Percentiles rank a stretch among this genome's conserved stretches.
Evolutionary conservation across 1,140 invertebrate genomes (phyloP).

Genomic region (Neuroterus valhalla): DNA sequence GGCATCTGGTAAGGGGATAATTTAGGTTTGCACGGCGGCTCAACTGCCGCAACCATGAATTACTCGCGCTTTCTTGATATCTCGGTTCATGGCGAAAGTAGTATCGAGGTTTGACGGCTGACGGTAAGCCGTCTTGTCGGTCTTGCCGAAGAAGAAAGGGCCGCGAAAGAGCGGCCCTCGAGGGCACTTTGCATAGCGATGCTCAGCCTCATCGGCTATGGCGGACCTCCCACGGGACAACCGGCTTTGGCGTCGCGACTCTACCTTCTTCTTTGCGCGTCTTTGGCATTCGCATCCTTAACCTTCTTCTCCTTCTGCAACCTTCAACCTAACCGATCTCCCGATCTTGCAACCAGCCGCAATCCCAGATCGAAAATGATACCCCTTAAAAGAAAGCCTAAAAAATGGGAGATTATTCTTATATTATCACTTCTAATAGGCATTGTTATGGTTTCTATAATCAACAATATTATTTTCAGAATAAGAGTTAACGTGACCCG

Average conservation of each 20-base stretch:
- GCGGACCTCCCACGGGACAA: conserved; percentile 67
- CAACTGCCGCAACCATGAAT: conserved; percentile 50
- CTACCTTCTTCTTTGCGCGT: conserved; percentile 49
- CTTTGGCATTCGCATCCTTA: conserved; percentile 41
- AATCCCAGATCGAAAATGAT: conserved; percentile 12
- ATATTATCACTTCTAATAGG: too few species aligned
- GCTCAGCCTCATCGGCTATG: conserved; percentile 63
- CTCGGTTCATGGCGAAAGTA: conserved; percentile 51
- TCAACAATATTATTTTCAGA: too few species aligned
- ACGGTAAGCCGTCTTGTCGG: conserved; percentile 56
- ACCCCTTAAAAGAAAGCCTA: background rate
- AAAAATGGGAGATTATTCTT: too few species aligned
- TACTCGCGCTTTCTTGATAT: conserved; percentile 58
- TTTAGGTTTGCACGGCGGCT: conserved; percentile 37
- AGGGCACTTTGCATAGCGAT: conserved; percentile 69
- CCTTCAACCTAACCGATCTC: background rate
- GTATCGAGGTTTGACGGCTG: conserved; percentile 40
- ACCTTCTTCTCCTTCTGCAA: conserved; percentile 33
- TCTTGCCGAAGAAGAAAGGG: conserved; percentile 53
- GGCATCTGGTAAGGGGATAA: conserved; percentile 44
- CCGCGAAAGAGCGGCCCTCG: conserved; percentile 59
- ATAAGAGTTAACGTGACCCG: too few species aligned
- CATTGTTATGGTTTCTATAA: too few species aligned
- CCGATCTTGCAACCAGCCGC: background rate
- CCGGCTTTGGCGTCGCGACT: conserved; percentile 58